phyloP scores from a whole-genome alignment of 1,140 invertebrate species.

The Cotesia vestalis region DNA sequence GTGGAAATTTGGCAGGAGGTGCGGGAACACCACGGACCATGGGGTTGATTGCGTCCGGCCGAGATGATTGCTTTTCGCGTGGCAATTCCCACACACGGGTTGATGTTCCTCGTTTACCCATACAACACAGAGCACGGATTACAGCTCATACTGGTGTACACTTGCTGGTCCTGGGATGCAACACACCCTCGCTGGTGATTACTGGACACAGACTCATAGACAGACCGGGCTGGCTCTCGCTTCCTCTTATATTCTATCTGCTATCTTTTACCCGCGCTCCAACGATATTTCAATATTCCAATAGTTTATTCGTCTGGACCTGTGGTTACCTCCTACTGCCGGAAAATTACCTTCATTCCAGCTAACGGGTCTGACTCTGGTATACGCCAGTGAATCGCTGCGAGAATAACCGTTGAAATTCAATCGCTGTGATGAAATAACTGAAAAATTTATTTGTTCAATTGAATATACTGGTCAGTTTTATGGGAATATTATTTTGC shows the following conservation, averaged over 20 bases:
- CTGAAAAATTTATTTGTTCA: conserved; percentile 11
- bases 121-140: conserved; percentile 33
- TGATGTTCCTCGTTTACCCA: conserved; percentile 11
- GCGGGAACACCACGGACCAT: conserved; percentile 22
- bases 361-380: conserved; percentile 45
- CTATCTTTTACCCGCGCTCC: conserved; percentile 17
- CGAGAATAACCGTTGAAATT: conserved; percentile 1
- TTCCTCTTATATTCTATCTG: neutral
- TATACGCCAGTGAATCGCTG: conserved; percentile 5
- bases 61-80: conserved; percentile 58
- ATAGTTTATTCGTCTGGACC: conserved; percentile 63
- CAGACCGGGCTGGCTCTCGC: neutral
- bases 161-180: conserved; percentile 10
- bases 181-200: conserved; percentile 32
- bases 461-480: neutral
- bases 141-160: conserved; percentile 22
- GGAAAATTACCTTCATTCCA: conserved; percentile 61
- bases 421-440: conserved; percentile 12
- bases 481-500: too few species aligned
- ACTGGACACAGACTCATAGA: conserved; percentile 13
- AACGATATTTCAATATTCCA: conserved; percentile 61
- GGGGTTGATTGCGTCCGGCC: conserved; percentile 56
- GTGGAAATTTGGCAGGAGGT: neutral
- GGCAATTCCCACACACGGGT: conserved; percentile 43
- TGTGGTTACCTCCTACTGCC: conserved; percentile 51